Evolutionary conservation across 1,140 invertebrate genomes (phyloP).

Genomic region (Nasonia giraulti): DNA sequence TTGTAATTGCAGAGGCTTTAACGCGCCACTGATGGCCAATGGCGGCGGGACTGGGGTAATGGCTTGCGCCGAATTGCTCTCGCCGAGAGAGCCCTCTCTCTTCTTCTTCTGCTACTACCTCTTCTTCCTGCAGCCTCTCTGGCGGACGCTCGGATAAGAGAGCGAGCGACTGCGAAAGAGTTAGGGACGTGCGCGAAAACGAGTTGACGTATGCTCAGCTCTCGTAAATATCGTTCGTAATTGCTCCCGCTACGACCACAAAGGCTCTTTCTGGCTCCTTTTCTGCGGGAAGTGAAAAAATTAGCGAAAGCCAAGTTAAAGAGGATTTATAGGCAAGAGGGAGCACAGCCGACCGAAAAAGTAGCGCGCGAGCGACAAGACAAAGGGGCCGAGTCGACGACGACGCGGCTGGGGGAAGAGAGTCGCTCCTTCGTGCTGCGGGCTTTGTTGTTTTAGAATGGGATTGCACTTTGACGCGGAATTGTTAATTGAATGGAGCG

Average conservation of each 20-base stretch:
- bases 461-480: slow-evolving; percentile 40
- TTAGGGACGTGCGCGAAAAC: background rate
- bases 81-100: background rate
- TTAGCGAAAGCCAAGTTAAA: slow-evolving; percentile 8
- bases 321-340: slow-evolving; percentile 14
- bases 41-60: slow-evolving; percentile 66
- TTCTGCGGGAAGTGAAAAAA: background rate
- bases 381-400: slow-evolving; percentile 9
- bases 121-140: slow-evolving; percentile 51
- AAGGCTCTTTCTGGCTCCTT: background rate
- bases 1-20: slow-evolving; percentile 73
- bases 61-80: slow-evolving; percentile 61
- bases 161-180: slow-evolving; percentile 45
- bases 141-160: slow-evolving; percentile 43
- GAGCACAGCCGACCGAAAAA: background rate
- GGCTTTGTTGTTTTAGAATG: slow-evolving; percentile 44
- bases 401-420: background rate
- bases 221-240: background rate
- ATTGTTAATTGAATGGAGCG: slow-evolving; percentile 48
- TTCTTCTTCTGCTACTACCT: slow-evolving; percentile 48
- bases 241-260: background rate
- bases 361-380: background rate
- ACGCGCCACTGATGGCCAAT: slow-evolving; percentile 71
- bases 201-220: background rate
- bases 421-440: background rate